These are phyloP conservation scores for Montifringilla adamsi DNA, from an alignment of 2,113 vertebrate species.

Conservation along the genomic window DNA sequence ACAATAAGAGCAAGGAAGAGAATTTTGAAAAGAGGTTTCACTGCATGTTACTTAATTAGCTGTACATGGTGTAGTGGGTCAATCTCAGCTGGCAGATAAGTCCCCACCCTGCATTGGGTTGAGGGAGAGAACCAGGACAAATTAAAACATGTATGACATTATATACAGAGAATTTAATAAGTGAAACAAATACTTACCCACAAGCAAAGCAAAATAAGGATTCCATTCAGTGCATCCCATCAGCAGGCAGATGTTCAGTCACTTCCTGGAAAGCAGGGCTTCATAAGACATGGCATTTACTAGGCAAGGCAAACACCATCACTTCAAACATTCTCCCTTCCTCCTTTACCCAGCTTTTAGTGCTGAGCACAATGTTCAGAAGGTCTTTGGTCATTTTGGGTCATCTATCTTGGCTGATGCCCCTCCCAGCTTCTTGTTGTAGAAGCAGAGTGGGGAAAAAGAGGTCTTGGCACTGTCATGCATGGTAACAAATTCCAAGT, in stretches of 20 bases:
- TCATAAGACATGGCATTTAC: accelerated
- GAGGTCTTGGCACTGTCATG: background rate
- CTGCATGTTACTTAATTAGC: background rate
- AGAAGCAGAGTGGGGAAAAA: background rate
- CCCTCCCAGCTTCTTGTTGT: background rate
- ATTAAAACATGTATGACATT: background rate
- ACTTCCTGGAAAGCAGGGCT: background rate
- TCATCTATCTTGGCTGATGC: accelerated
- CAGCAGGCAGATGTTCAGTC: background rate
- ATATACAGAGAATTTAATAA: background rate
- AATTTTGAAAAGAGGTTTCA: background rate
- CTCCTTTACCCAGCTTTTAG: background rate
- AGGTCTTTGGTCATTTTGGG: background rate
- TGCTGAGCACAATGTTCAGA: background rate
- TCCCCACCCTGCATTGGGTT: background rate
- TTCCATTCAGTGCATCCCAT: background rate
- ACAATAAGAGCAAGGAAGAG: background rate
- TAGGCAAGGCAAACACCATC: background rate
- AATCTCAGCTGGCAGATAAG: background rate
- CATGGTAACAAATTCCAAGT: background rate
- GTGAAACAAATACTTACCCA: background rate
- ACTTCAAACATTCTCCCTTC: accelerated
- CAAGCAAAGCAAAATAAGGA: background rate
- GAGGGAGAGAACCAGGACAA: background rate
- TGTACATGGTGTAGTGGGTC: background rate